A percentile compares a stretch with the other conserved stretches of the same genome.
These are phyloP conservation scores for Misgurnus anguillicaudatus DNA, from an alignment of 2,113 vertebrate species.

Conservation along the genomic window DNA sequence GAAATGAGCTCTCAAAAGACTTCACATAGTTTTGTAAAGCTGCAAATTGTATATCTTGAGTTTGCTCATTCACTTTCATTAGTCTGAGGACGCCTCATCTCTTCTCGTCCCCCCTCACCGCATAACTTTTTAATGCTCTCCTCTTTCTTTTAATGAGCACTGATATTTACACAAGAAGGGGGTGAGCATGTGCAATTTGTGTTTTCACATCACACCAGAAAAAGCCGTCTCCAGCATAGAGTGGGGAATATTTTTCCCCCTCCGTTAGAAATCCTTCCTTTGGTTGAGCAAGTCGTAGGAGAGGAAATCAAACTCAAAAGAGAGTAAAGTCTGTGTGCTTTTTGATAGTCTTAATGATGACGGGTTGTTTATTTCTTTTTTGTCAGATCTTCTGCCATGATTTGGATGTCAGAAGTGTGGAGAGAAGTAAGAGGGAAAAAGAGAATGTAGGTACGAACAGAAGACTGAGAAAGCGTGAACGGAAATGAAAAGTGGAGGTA, in stretches of 20 bases:
- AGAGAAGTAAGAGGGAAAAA: neutral
- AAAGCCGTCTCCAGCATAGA: conserved; percentile 54
- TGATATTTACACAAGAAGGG: conserved; percentile 74
- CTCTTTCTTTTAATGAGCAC: conserved; percentile 74
- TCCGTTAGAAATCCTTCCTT: conserved; percentile 68
- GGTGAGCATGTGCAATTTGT: conserved; percentile 73
- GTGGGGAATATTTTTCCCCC: conserved; percentile 66
- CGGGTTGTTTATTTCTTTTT: conserved; percentile 50
- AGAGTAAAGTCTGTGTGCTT: conserved; percentile 45
- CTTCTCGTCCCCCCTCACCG: conserved; percentile 46
- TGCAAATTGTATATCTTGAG: neutral
- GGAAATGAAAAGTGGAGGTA: neutral
- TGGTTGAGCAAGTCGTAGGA: conserved; percentile 62
- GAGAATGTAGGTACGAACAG: neutral
- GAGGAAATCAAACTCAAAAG: conserved; percentile 43
- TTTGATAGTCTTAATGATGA: conserved; percentile 51
- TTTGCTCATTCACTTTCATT: conserved; percentile 27
- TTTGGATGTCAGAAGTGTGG: conserved; percentile 47
- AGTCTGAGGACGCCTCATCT: conserved; percentile 2
- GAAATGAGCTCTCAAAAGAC: conserved; percentile 19
- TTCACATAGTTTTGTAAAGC: conserved; percentile 19
- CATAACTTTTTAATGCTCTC: conserved; percentile 78
- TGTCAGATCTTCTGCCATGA: conserved; percentile 50
- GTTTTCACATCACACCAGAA: conserved; percentile 73
- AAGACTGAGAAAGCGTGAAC: neutral